Base-by-base conservation (phyloP, 2,113 vertebrate species). In the Nannospalax galili region DNA sequence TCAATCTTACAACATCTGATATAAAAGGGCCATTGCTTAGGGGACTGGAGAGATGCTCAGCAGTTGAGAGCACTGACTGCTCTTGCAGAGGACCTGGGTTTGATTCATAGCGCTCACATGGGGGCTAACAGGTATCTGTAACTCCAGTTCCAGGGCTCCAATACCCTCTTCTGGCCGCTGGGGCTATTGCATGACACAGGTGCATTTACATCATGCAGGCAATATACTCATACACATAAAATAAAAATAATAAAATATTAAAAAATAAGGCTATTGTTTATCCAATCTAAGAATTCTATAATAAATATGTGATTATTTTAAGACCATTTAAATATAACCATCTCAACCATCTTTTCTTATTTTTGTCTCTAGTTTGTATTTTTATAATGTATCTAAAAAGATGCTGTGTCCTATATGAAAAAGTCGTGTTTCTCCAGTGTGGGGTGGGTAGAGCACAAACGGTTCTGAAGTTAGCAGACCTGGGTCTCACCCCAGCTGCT, bases 261-360 rank as follows among this genome's bases (percentile, higher is more conserved):
- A 52, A 52, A 52, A 65, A 62, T 56, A 89, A 67, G 14, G 56
- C 37, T 52, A 84, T 32, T 80, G 28, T 85, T 93, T 74, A 80
- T 75, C 15, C 8, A 45, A 72, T 62, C 73, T 28, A 96, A 91
- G 92, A 92, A 95, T 90, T 64, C 69, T 90, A 62, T 20, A 77
- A 26, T 67, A 84, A 82, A n/a, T n/a, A 72, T 3, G 12, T 48
- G 32, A 77, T 70, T 89, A 58, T 78, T 89, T 72, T 75, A 92
- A 95, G 64, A 70, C 11, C 79, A 37, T 70, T 56, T 32, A 3
- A 89, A 45, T 85, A n/a, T 1, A 1, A 73, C 48, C 45, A 58
- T 56, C 45, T 96, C 69, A 84, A 81, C 65, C 35, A 45, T 5
- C 28, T 90, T 93, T 84, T 64, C 85, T 35, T 32, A 79, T 79